Percentiles rank a stretch among this genome's conserved stretches.
phyloP scores from a whole-genome alignment of 2,888 invertebrate species.

The Andrena haemorrhoa region DNA sequence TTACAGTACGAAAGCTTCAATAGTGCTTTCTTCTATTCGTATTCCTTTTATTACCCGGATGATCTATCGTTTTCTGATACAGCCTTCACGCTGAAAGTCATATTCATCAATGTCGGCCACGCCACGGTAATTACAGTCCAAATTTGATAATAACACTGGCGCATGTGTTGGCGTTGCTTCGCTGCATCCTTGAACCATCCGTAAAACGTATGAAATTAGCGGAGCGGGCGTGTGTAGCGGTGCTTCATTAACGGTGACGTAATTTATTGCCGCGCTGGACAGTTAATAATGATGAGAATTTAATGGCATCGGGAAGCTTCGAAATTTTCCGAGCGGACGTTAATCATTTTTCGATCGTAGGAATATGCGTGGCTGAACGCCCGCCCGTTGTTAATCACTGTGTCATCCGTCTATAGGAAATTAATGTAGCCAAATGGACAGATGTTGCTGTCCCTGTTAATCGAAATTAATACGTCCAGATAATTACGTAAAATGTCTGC shows the following conservation, averaged over 20 bases:
- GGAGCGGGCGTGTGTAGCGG: slow-evolving; percentile 24
- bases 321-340: slow-evolving; percentile 50
- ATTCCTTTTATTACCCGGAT: background rate
- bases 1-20: background rate
- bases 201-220: slow-evolving; percentile 49
- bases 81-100: slow-evolving; percentile 32
- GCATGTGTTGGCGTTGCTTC: slow-evolving; percentile 40
- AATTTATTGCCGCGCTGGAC: slow-evolving; percentile 48
- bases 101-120: slow-evolving; percentile 64
- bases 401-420: slow-evolving; percentile 34
- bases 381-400: slow-evolving; percentile 37
- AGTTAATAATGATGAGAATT: slow-evolving; percentile 59
- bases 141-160: slow-evolving; percentile 52
- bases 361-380: slow-evolving; percentile 3
- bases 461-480: background rate
- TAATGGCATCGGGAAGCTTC: slow-evolving; percentile 45
- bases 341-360: slow-evolving; percentile 46
- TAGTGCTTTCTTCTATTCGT: background rate
- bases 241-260: slow-evolving; percentile 52
- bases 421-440: slow-evolving; percentile 33
- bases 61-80: slow-evolving; percentile 11
- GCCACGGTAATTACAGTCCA: slow-evolving; percentile 52
- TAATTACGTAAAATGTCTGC: background rate
- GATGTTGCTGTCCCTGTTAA: background rate
- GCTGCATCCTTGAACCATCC: slow-evolving; percentile 42